Evolutionary conservation across 2,113 vertebrate species (phyloP), one percentile per base, ranked within the genome.

Genomic region (Rhea pennata): DNA sequence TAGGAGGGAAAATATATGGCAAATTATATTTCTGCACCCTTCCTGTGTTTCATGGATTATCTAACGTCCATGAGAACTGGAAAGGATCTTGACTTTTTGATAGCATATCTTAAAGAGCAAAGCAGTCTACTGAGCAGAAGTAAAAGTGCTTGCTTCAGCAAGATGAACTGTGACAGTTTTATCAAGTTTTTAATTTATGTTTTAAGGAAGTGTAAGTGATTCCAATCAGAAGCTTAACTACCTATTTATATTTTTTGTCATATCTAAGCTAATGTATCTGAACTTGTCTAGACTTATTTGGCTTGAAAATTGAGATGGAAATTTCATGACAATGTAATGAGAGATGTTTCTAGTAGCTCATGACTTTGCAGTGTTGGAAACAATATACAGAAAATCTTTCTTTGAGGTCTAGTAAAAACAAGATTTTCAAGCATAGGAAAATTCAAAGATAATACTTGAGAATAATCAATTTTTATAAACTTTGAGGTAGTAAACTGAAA

Each of bases 111-210:
- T 66, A 74, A 92, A 88, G 83, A 78, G 3, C 12, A 7, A 2
- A 46, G 7, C 5, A 64, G 21, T 62, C 80, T 93, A 31, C 33
- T 20, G 46, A 85, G 12, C 44, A 77, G 71, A 73, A 80, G 54
- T 51, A 61, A 88, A 92, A 83, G 39, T 50, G 5, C 9, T 70
- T 81, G 36, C 62, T 90, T 90, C 39, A 40, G 42, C 48, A 90
- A 91, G 29, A 88, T 67, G 54, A 86, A 71, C 42, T 75, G 39
- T 93, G 90, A 67, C 24, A 92, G 39, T 91, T 88, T 81, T 80
- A 71, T 62, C 17, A 77, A 62, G 46, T 24, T 92, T 77, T 94
- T 10, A 80, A 67, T 83, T 90, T 93, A 2, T 86, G 4, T 74
- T 77, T 94, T 93, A 71, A 76, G 59, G 42, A 88, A 11, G 9